These are phyloP conservation scores for Psammodynastes pulverulentus DNA, from an alignment of 2,113 vertebrate genomes.

Conservation along the genomic window DNA sequence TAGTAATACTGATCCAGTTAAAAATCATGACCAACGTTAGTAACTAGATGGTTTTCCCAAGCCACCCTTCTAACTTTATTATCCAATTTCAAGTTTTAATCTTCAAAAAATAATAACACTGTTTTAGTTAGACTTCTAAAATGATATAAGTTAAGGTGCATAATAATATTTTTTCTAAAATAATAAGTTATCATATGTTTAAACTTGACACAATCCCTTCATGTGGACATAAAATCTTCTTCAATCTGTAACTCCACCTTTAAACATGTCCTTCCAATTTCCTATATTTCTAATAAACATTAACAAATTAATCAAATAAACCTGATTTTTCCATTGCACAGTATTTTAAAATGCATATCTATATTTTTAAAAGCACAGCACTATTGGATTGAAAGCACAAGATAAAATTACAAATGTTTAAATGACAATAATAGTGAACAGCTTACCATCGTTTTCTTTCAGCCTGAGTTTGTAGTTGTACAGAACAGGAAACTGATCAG, in stretches of 20 bases:
- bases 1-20: constrained; percentile 20
- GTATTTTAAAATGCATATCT: not conserved
- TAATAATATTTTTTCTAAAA: not conserved
- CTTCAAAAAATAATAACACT: not conserved
- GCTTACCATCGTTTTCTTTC: constrained; percentile 63
- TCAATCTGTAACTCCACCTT: not conserved
- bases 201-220: not conserved
- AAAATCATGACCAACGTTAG: constrained; percentile 14
- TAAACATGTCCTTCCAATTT: not conserved
- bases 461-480: constrained; percentile 29
- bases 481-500: constrained; percentile 42
- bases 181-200: not conserved
- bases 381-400: not conserved
- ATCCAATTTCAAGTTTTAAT: not conserved
- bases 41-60: not conserved
- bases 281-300: not conserved
- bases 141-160: not conserved
- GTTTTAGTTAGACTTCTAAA: not conserved
- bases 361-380: not conserved
- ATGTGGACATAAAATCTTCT: not conserved
- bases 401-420: constrained; percentile 26
- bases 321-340: not conserved
- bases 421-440: constrained; percentile 29
- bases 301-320: not conserved
- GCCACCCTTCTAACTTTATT: not conserved